Conservation (phyloP, 2,888 invertebrate species). For the Eumacrocentrus americanus region DNA sequence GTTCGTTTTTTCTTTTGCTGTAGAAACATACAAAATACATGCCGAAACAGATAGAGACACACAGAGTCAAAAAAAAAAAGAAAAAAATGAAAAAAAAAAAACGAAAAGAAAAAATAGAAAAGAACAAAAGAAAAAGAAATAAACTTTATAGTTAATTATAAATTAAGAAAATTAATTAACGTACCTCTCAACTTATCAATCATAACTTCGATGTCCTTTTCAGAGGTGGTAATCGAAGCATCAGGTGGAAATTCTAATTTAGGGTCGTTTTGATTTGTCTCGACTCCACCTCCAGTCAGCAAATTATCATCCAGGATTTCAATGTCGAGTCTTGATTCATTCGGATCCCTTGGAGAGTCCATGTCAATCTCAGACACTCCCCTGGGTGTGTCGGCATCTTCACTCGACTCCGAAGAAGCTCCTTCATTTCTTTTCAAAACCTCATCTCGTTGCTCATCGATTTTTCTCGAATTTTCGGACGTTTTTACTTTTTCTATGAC, state of each 20-base stretch:
- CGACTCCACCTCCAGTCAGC: slow-evolving; percentile 35
- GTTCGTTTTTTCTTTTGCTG: no score
- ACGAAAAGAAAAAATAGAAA: slow-evolving; percentile 15
- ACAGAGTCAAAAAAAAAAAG: slow-evolving; percentile 18
- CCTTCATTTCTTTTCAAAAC: slow-evolving; percentile 43
- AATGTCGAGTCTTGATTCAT: slow-evolving; percentile 49
- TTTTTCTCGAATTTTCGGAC: not conserved
- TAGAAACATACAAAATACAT: no score
- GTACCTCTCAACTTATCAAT: slow-evolving; percentile 53
- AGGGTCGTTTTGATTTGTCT: slow-evolving; percentile 31
- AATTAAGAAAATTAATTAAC: not conserved
- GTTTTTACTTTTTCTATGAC: not conserved
- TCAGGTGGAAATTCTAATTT: slow-evolving; percentile 48
- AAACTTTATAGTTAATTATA: no score
- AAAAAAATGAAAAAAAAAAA: slow-evolving; percentile 23
- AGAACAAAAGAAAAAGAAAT: slow-evolving; percentile 21
- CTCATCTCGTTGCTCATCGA: slow-evolving; percentile 17
- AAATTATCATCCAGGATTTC: slow-evolving; percentile 51
- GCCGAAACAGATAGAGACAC: no score
- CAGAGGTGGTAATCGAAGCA: slow-evolving; percentile 47
- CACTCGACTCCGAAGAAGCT: slow-evolving; percentile 51
- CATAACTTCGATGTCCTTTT: slow-evolving; percentile 58
- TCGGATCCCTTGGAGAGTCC: slow-evolving; percentile 52
- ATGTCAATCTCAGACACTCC: slow-evolving; percentile 55
- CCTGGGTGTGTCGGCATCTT: slow-evolving; percentile 51